phyloP scores from a whole-genome alignment of 2,888 invertebrate species.

The Tiliacea aurago region DNA sequence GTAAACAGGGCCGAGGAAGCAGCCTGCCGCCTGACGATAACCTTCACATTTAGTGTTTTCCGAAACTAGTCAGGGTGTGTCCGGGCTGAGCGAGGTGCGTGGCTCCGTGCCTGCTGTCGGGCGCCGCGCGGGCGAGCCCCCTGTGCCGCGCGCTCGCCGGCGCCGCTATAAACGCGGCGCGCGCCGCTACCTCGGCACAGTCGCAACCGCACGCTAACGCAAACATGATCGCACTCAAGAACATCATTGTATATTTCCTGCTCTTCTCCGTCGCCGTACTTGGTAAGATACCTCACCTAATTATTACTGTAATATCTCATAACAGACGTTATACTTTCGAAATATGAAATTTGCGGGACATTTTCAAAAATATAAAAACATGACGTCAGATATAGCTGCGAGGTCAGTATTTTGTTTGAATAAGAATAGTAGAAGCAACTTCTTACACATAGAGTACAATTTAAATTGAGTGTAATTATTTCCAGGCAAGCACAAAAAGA shows the following conservation, averaged over 20 bases:
- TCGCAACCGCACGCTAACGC: slow-evolving; percentile 33
- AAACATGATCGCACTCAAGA: slow-evolving; percentile 71
- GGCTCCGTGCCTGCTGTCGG: neutral
- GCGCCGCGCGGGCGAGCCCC: slow-evolving; percentile 2
- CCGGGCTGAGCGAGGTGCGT: neutral
- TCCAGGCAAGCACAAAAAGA: slow-evolving; percentile 84
- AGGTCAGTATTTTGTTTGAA: neutral
- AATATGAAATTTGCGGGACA: neutral
- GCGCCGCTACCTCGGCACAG: slow-evolving; percentile 50
- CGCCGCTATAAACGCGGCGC: slow-evolving; percentile 70
- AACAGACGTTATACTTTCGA: neutral
- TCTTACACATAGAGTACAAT: neutral
- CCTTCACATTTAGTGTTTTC: slow-evolving; percentile 2
- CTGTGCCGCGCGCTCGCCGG: slow-evolving; percentile 1
- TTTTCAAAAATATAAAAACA: neutral
- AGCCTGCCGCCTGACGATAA: slow-evolving; percentile 16
- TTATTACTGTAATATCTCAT: too few relatives aligned
- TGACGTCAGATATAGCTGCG: neutral
- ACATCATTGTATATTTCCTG: slow-evolving; percentile 75
- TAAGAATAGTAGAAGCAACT: neutral
- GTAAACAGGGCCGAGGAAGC: slow-evolving; percentile 39
- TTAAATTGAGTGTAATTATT: neutral
- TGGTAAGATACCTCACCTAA: slow-evolving; percentile 70
- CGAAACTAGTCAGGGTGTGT: neutral
- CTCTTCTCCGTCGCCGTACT: slow-evolving; percentile 77